Conservation (phyloP, 2,797 vertebrate species). For the Apogon talboti region DNA sequence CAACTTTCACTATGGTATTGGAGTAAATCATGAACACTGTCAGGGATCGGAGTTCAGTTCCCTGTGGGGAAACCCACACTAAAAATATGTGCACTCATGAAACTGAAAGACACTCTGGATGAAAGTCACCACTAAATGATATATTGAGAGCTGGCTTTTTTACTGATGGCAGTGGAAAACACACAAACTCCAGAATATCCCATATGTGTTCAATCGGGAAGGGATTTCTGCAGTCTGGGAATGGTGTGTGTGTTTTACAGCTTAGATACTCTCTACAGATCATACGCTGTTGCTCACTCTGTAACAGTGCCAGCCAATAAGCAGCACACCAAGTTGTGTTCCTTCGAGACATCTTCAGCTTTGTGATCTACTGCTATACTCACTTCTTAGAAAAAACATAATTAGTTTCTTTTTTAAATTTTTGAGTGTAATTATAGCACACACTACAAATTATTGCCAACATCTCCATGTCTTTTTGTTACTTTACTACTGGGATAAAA, state of each 20-base stretch:
- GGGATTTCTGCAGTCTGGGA: conserved; percentile 29
- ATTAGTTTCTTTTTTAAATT: no score
- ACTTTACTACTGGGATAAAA: no score
- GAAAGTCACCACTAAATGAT: conserved; percentile 42
- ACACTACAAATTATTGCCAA: no score
- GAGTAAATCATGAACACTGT: background rate
- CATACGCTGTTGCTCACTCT: no score
- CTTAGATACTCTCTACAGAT: conserved; percentile 13
- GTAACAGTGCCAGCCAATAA: background rate
- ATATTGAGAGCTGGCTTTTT: conserved; percentile 42
- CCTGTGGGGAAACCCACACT: conserved; percentile 23
- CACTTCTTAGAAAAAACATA: conserved; percentile 11
- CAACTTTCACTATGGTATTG: background rate
- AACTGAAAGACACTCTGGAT: conserved; percentile 23
- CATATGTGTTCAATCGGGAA: conserved; percentile 49
- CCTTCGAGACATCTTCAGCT: conserved; percentile 14
- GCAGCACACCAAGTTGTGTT: background rate
- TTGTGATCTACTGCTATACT: conserved; percentile 13
- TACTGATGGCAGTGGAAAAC: conserved; percentile 40
- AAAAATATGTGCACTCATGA: conserved; percentile 28
- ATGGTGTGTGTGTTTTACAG: conserved; percentile 28
- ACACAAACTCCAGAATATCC: conserved; percentile 16
- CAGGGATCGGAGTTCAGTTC: conserved; percentile 15
- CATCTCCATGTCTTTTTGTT: no score
- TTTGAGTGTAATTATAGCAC: no score